phyloP scores from a whole-genome alignment of 2,888 invertebrate genomes.

The Matsumyia berberina region DNA sequence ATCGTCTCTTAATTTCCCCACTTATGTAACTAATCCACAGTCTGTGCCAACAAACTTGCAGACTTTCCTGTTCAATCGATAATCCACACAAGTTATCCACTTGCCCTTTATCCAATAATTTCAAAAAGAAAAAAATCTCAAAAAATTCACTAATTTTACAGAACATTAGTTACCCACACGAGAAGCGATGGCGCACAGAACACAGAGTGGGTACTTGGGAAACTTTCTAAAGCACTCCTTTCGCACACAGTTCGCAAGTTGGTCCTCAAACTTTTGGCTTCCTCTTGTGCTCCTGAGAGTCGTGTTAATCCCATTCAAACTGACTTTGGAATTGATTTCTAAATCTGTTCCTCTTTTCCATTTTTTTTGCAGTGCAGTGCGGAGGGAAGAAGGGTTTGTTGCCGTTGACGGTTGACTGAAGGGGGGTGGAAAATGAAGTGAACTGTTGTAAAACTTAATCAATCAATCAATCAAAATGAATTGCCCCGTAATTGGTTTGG shows the following conservation, averaged over 20 bases:
- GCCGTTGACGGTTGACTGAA: background rate
- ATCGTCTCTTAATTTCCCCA: too few species aligned
- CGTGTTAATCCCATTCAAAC: slow-evolving; percentile 71
- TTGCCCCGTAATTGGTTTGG: slow-evolving; percentile 72
- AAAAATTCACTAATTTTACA: slow-evolving; percentile 66
- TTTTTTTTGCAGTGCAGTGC: background rate
- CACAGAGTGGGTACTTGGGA: slow-evolving; percentile 17
- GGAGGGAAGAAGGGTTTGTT: slow-evolving; percentile 15
- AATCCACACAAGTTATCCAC: too few species aligned
- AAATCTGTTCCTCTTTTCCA: slow-evolving; percentile 52
- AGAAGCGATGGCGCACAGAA: slow-evolving; percentile 15
- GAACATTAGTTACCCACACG: slow-evolving; percentile 65
- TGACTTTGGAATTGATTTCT: slow-evolving; percentile 72
- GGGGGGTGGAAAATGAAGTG: slow-evolving; percentile 53
- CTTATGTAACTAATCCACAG: too few species aligned
- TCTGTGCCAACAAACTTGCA: too few species aligned
- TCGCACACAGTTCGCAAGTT: slow-evolving; percentile 19
- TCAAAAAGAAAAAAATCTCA: background rate
- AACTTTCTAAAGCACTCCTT: slow-evolving; percentile 47
- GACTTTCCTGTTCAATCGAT: too few species aligned
- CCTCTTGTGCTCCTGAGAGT: slow-evolving; percentile 25
- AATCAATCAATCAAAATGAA: slow-evolving; percentile 76
- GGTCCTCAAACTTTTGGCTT: slow-evolving; percentile 20
- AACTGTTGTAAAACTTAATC: slow-evolving; percentile 72
- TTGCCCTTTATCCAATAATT: too few species aligned